A percentile compares a stretch with the other conserved stretches of the same genome.
phyloP scores from a whole-genome alignment of 2,113 vertebrate species.

The Petrocephalus zakoni region DNA sequence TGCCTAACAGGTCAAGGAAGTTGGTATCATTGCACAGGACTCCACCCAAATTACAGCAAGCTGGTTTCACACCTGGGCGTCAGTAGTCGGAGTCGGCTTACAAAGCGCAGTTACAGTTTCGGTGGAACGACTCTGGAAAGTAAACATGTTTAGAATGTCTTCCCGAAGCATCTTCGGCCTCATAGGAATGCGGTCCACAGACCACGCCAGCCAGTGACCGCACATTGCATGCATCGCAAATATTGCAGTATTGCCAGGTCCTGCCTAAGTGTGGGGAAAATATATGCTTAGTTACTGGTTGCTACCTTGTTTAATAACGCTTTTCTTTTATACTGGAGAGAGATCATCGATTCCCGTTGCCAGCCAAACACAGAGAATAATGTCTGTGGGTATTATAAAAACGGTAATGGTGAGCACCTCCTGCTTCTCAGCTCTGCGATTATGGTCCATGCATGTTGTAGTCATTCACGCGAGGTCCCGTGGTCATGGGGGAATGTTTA shows the following conservation, averaged over 20 bases:
- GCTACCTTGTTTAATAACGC: not conserved
- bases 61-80: constrained; percentile 39
- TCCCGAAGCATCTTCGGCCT: not conserved
- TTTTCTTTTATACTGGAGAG: not conserved
- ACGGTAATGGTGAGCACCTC: not conserved
- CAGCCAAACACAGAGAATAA: not conserved
- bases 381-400: not conserved
- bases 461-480: not conserved
- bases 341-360: too few relatives aligned
- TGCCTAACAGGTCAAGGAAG: constrained; percentile 46
- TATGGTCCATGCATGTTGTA: not conserved
- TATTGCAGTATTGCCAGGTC: not conserved
- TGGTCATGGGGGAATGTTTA: not conserved
- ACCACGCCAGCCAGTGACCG: not conserved
- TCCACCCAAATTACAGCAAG: constrained; percentile 55
- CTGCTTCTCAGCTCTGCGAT: not conserved
- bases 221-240: not conserved
- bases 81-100: not conserved
- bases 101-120: not conserved
- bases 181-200: not conserved
- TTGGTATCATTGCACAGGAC: constrained; percentile 49
- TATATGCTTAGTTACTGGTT: not conserved
- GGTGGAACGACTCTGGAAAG: not conserved
- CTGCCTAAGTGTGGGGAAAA: not conserved
- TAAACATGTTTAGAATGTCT: not conserved